phyloP scores from a whole-genome alignment of 1,140 invertebrate genomes.

The Hyposmocoma kahamanoa region DNA sequence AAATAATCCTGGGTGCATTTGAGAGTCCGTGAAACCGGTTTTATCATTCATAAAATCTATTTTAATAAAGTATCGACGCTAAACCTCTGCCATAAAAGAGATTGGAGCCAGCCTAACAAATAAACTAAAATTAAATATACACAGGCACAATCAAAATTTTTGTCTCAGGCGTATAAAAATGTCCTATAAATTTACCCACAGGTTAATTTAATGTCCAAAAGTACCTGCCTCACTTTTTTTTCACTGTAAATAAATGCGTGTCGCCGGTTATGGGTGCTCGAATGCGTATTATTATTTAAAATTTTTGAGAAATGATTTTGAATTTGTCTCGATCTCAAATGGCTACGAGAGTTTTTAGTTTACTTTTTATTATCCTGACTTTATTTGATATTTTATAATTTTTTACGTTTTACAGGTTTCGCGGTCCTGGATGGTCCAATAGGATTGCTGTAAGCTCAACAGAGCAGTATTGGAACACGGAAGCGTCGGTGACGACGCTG shows the following conservation, averaged over 20 bases:
- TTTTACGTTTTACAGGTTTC: no score
- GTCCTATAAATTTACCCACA: constrained; percentile 72
- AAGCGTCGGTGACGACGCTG: constrained; percentile 16
- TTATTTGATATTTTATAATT: no score
- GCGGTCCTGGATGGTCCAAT: no score
- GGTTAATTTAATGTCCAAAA: constrained; percentile 73
- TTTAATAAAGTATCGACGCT: constrained; percentile 65
- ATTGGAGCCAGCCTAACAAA: constrained; percentile 62
- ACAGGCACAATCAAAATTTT: constrained; percentile 71
- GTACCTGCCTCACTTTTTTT: constrained; percentile 66
- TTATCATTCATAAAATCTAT: constrained; percentile 62
- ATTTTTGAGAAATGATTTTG: constrained; percentile 65
- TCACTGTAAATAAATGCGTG: constrained; percentile 66
- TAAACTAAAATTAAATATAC: constrained; percentile 73
- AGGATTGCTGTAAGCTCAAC: no score
- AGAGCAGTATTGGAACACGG: neutral
- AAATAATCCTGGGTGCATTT: constrained; percentile 16
- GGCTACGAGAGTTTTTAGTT: no score
- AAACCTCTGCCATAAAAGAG: constrained; percentile 59
- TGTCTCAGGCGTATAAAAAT: constrained; percentile 72
- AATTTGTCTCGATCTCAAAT: constrained; percentile 44
- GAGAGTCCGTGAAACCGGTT: constrained; percentile 35
- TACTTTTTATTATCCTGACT: no score
- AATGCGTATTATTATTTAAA: constrained; percentile 64
- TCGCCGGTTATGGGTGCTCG: constrained; percentile 59